These are phyloP conservation scores for Heliconius sara DNA, from an alignment of 2,888 invertebrate genomes.

Conservation along the genomic window DNA sequence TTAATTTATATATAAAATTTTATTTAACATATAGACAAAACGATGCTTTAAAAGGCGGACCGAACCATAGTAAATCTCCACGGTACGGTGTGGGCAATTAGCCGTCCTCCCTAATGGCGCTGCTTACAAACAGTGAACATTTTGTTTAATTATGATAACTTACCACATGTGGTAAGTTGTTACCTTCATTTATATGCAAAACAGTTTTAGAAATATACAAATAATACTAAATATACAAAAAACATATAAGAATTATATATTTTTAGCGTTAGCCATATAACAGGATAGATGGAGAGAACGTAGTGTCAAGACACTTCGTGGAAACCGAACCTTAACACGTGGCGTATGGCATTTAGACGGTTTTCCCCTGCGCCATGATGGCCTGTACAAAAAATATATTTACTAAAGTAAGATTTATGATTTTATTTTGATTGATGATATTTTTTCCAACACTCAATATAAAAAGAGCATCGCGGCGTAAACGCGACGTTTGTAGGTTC, in stretches of 20 bases:
- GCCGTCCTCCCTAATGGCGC: slow-evolving; percentile 23
- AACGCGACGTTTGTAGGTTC: background rate
- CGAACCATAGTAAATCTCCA: slow-evolving; percentile 20
- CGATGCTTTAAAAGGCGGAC: slow-evolving; percentile 10
- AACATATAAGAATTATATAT: background rate
- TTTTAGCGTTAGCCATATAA: background rate
- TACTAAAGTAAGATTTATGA: too few relatives aligned
- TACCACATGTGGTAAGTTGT: slow-evolving; percentile 28
- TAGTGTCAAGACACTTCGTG: too few relatives aligned
- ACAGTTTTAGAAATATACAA: background rate
- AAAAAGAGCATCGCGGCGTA: too few relatives aligned
- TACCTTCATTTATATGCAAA: slow-evolving; percentile 23
- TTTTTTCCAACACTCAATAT: too few relatives aligned
- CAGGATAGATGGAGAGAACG: too few relatives aligned
- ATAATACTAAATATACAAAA: background rate
- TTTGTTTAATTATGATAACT: slow-evolving; percentile 72
- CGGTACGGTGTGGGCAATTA: slow-evolving; percentile 17
- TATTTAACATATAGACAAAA: background rate
- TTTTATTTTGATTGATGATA: too few relatives aligned
- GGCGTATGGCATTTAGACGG: too few relatives aligned
- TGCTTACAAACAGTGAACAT: slow-evolving; percentile 42
- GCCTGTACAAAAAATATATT: too few relatives aligned
- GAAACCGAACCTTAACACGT: too few relatives aligned
- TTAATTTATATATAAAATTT: too few relatives aligned
- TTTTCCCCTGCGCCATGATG: too few relatives aligned